Base-by-base conservation (phyloP, 2,888 invertebrate species). In the Euclidia mi region DNA sequence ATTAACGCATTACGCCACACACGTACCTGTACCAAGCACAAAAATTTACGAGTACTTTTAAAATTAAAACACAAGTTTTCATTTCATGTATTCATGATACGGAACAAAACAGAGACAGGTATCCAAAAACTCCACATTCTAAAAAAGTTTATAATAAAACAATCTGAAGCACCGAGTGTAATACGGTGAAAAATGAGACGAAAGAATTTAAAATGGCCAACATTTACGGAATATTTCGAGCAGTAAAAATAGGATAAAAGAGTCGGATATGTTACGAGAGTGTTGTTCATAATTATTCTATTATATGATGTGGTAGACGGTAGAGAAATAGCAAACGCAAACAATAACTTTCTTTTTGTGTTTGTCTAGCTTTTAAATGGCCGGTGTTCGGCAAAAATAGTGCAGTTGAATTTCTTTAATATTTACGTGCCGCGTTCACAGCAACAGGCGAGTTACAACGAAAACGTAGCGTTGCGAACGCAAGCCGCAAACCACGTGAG, bases 91-190 rank as follows among this genome's bases (percentile, higher is more conserved):
- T 88, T 89, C 86, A 88, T 84, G 82, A 88, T 85, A 84, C 79
- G 81, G 82, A 87, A 85, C 84, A 86, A 84, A 85, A 85, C 81
- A 79, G 78, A 79, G 81, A 78, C 76, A 83, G 82, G 80, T 78
- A 84, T 84, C 82, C 79, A 84, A 88, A 88, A 85, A 83, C 75
- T 85, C 78, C 81, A 84, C 87, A 83, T 85, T 82, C 81, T 82
- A 78, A 84, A 88, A 89, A 85, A 79, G 78, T 79, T 87, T 85
- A 81, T 82, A 84, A 86, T 85, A 87, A 89, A 90, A 91, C 89
- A 89, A 90, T 90, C 80, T 85, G 78, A 78, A 84, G 78, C 81
- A 73, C 78, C 60, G 82, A 77, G 78, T 82, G 85, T 87, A 85
- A 89, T 85, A 82, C 84, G 78, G 81, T 84, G 82, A 87, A 87